Conservation (phyloP, 1,140 invertebrate genomes). For the Homalodisca vitripennis region DNA sequence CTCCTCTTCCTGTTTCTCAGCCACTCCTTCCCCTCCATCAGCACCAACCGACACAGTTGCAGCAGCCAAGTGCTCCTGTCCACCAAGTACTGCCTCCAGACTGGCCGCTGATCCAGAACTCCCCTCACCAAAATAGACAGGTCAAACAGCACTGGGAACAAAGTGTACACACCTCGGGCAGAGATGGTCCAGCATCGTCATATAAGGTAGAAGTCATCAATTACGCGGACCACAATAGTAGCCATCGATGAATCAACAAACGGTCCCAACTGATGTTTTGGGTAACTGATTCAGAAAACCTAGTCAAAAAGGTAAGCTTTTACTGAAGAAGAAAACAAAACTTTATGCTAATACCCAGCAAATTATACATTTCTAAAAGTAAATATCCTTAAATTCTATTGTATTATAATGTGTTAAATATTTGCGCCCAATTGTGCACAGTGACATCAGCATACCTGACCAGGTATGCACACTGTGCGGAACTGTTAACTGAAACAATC, state of each 20-base stretch:
- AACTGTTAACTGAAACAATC: too few relatives aligned
- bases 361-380: too few relatives aligned
- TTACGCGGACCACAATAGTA: neutral
- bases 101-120: neutral
- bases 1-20: neutral
- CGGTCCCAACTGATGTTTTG: too few relatives aligned
- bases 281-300: too few relatives aligned
- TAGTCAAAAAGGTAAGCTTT: too few relatives aligned
- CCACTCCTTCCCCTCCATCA: neutral
- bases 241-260: neutral
- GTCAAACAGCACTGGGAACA: constrained; percentile 14
- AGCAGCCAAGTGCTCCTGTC: neutral
- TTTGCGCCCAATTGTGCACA: too few relatives aligned
- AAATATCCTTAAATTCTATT: too few relatives aligned
- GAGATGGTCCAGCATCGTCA: neutral
- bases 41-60: neutral
- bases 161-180: neutral
- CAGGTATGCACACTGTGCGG: too few relatives aligned
- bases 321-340: too few relatives aligned
- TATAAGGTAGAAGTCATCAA: constrained; percentile 20
- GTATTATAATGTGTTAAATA: too few relatives aligned
- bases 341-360: too few relatives aligned
- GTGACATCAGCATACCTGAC: too few relatives aligned
- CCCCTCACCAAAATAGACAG: neutral
- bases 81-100: neutral